These are phyloP conservation scores for Eilema sororculum DNA, from an alignment of 2,888 invertebrate species.

Conservation along the genomic window DNA sequence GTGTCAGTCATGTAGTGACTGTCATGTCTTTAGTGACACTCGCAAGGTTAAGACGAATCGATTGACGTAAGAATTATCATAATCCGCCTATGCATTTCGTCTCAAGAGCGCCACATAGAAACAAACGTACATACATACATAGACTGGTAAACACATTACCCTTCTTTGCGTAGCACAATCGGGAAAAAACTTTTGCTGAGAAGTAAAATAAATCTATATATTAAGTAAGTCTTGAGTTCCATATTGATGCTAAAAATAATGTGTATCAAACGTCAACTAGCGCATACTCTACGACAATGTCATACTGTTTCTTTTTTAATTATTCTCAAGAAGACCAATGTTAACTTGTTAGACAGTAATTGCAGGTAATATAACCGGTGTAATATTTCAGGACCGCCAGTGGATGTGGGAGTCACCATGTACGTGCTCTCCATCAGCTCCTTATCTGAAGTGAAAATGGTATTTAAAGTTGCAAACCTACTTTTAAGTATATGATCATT, in stretches of 20 bases:
- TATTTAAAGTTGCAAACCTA: constrained; percentile 66
- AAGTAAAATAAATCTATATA: background rate
- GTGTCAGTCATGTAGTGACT: no score
- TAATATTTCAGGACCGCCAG: constrained; percentile 91
- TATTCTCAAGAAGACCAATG: constrained; percentile 14
- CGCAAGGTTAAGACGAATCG: no score
- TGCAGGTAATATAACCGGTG: constrained; percentile 62
- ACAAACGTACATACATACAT: no score
- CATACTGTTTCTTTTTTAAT: constrained; percentile 1
- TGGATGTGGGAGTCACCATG: constrained; percentile 94
- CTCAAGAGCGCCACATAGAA: no score
- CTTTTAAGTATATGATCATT: constrained; percentile 69
- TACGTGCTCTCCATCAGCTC: constrained; percentile 95
- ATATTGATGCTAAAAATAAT: background rate
- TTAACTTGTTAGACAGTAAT: constrained; percentile 26
- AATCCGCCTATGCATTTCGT: no score
- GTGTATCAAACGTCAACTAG: background rate
- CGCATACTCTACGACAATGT: background rate
- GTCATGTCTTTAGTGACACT: no score
- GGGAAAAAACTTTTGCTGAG: background rate
- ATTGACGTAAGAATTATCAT: no score
- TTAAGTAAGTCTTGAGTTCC: background rate
- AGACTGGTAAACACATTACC: no score
- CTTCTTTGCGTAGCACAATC: no score
- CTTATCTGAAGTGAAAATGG: constrained; percentile 94